phyloP scores from a whole-genome alignment of 1,140 invertebrate species.

The Drosophila hydei region DNA sequence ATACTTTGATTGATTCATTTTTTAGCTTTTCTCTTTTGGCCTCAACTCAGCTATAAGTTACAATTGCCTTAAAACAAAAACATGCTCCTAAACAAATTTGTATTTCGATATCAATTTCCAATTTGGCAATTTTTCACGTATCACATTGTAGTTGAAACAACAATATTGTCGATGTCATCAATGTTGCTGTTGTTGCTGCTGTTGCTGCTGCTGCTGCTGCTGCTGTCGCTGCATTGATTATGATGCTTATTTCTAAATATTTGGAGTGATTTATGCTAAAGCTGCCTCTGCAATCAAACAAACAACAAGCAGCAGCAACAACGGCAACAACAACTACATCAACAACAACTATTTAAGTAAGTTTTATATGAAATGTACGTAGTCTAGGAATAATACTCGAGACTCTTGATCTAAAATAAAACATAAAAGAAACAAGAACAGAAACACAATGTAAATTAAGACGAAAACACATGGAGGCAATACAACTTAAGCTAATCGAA shows the following conservation, averaged over 20 bases:
- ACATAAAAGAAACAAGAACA: slow-evolving; percentile 61
- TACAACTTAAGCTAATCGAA: neutral
- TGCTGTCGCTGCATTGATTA: too few relatives aligned
- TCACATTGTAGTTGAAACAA: neutral
- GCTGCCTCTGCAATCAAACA: slow-evolving; percentile 15
- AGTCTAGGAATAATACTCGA: slow-evolving; percentile 71
- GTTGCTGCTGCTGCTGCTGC: too few relatives aligned
- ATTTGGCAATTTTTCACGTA: slow-evolving; percentile 3
- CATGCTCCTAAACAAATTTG: slow-evolving; percentile 3
- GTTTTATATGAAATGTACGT: slow-evolving; percentile 8
- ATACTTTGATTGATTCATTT: too few relatives aligned
- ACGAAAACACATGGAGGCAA: neutral
- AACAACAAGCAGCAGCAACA: neutral
- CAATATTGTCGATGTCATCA: neutral
- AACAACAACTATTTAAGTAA: neutral
- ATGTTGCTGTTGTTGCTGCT: neutral
- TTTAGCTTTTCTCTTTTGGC: slow-evolving; percentile 24
- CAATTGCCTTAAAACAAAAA: slow-evolving; percentile 21
- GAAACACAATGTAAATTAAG: slow-evolving; percentile 32
- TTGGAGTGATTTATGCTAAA: slow-evolving; percentile 1
- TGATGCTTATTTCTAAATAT: too few relatives aligned
- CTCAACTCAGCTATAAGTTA: slow-evolving; percentile 72
- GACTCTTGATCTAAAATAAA: slow-evolving; percentile 80
- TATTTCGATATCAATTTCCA: slow-evolving; percentile 1
- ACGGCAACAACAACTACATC: neutral